Conservation (phyloP, 92 coral and sea anemone species). For the Desmophyllum pertusum region DNA sequence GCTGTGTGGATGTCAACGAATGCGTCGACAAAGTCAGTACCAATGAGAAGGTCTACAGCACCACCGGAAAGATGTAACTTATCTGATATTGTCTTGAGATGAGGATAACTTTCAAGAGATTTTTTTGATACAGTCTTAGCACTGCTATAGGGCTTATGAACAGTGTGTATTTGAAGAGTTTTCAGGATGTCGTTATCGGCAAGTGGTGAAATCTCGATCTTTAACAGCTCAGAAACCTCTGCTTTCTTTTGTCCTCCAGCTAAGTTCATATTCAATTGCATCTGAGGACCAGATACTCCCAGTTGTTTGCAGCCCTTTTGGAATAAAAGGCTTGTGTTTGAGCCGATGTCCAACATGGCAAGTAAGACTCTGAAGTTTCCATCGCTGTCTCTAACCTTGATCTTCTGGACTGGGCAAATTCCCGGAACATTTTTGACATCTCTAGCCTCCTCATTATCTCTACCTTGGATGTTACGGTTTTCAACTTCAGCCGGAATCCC, state of each 20-base stretch:
- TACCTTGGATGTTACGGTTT: constrained; percentile 30
- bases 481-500: constrained; percentile 30
- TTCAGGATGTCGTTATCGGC: constrained; percentile 55
- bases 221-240: constrained; percentile 55
- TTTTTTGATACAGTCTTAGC: constrained; percentile 54
- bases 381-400: constrained; percentile 44
- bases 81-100: neutral
- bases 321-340: constrained; percentile 35
- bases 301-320: constrained; percentile 27
- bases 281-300: constrained; percentile 54
- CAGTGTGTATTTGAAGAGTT: constrained; percentile 58
- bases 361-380: constrained; percentile 55
- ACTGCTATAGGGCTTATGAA: constrained; percentile 62
- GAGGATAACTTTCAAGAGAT: constrained; percentile 18
- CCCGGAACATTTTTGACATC: constrained; percentile 27
- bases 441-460: neutral
- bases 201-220: constrained; percentile 49
- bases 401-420: constrained; percentile 71
- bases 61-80: constrained; percentile 46
- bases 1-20: constrained; percentile 45
- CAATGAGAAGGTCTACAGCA: constrained; percentile 56
- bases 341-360: constrained; percentile 59
- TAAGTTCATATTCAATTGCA: constrained; percentile 68
- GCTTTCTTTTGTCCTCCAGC: constrained; percentile 69
- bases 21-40: constrained; percentile 70